Evolutionary conservation across 64 coral and sea anemone species (phyloP), one percentile per base, ranked within the genome.

Genomic region (Trachythela sp.): DNA sequence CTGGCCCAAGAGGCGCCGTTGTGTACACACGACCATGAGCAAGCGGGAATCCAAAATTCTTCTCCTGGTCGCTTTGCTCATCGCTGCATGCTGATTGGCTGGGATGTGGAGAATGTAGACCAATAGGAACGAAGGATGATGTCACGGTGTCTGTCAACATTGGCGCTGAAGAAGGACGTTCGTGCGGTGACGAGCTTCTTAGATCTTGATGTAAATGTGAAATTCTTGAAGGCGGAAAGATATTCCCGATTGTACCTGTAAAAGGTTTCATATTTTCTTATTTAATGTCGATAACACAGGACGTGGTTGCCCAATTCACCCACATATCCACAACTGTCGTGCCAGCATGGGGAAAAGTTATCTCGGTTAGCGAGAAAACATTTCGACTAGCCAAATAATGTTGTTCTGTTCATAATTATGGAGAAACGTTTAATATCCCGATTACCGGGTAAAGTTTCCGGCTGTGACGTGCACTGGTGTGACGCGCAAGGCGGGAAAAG

Each of bases 111-210:
- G 75, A 80, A 2, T 68, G 59, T 35, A 80, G 8, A 80, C 75
- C 37, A 80, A 80, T 80, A 80, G 75, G 75, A 39, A 80, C 75
- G 30, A 80, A 80, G 31, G 75, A 37, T 39, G 75, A 34, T 7
- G 33, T 37, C 75, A 15, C 75, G 37, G 26, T 20, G 35, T 80
- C 75, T 37, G 75, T 37, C 15, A 80, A 30, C 33, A 80, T 80
- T 30, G 75, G 75, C 18, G 75, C 75, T 14, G 75, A 80, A 20
- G 75, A 80, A 36, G 75, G 75, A 4, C 75, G 26, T 2, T 39
- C 37, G 37, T 80, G 75, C 6, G 75, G 75, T 9, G 75, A 80
- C 4, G 15, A 20, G 15, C 75, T 39, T 15, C 75, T n/a, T 13
- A 80, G 37, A 35, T 80, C 75, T 39, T 80, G 75, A 37, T 80